These are phyloP conservation scores for Watsonalla cultraria DNA, from an alignment of 2,888 invertebrate species.

Conservation along the genomic window DNA sequence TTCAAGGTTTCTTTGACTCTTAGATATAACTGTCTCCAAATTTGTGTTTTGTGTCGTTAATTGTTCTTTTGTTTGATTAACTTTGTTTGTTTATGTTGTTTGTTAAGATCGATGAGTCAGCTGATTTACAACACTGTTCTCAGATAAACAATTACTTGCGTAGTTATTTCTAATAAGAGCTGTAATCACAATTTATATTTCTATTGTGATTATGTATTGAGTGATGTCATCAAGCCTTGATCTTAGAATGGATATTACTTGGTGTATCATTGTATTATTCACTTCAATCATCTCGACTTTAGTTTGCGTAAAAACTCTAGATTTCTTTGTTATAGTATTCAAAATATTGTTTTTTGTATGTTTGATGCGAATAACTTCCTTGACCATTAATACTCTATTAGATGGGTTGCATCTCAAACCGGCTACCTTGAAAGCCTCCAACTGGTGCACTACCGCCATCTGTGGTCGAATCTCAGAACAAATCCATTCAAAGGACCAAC, in stretches of 20 bases:
- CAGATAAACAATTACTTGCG: constrained; percentile 17
- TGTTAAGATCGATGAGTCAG: constrained; percentile 28
- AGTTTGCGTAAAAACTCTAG: constrained; percentile 6
- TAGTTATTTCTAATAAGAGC: constrained; percentile 21
- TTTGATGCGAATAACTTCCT: constrained; percentile 6
- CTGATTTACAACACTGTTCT: constrained; percentile 13
- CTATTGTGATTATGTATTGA: constrained; percentile 7
- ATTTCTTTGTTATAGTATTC: constrained; percentile 3
- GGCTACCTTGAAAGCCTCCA: neutral
- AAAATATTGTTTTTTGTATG: neutral
- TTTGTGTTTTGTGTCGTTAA: constrained; percentile 16
- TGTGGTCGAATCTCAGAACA: neutral
- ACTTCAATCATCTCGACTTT: constrained; percentile 2
- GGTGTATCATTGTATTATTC: constrained; percentile 20
- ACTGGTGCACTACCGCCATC: neutral
- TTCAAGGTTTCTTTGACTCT: constrained; percentile 11
- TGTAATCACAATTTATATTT: constrained; percentile 8
- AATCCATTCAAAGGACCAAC: constrained; percentile 6
- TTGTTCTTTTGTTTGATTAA: constrained; percentile 20
- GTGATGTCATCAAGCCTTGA: constrained; percentile 23
- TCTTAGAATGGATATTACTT: constrained; percentile 28
- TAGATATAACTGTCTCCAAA: constrained; percentile 12
- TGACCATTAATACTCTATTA: neutral
- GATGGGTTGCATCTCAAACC: neutral
- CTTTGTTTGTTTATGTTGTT: constrained; percentile 26